Conservation (phyloP, 2,113 vertebrate genomes). For the Chaetorhynchus papuensis region DNA sequence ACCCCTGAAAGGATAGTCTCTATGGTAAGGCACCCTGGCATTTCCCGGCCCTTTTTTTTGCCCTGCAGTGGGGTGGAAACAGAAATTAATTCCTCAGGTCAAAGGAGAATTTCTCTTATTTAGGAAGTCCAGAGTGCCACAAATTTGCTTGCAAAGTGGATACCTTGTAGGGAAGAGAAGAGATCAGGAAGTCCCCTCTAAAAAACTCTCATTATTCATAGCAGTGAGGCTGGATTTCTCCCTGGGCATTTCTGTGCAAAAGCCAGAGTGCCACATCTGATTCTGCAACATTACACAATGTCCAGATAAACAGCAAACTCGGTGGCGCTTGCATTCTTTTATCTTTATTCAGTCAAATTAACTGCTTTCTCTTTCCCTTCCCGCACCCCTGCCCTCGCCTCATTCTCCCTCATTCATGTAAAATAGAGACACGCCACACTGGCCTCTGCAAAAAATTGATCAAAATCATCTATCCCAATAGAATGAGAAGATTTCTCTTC, state of each 20-base stretch:
- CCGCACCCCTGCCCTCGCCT: neutral
- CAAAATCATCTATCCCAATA: slow-evolving; percentile 59
- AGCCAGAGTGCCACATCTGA: slow-evolving; percentile 39
- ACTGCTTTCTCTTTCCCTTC: slow-evolving; percentile 58
- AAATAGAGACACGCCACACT: slow-evolving; percentile 51
- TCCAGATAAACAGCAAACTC: slow-evolving; percentile 59
- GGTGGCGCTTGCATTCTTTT: slow-evolving; percentile 40
- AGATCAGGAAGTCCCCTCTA: neutral
- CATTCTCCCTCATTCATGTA: slow-evolving; percentile 37
- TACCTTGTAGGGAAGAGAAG: neutral
- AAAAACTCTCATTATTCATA: neutral
- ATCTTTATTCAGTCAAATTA: slow-evolving; percentile 75
- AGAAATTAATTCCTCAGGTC: neutral
- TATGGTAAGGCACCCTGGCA: neutral
- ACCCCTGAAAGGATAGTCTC: neutral
- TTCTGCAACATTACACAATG: slow-evolving; percentile 52
- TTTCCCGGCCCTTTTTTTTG: neutral
- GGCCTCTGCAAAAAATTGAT: slow-evolving; percentile 61
- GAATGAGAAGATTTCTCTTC: slow-evolving; percentile 67
- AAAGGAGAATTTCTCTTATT: neutral
- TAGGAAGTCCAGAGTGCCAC: neutral
- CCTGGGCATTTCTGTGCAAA: slow-evolving; percentile 27
- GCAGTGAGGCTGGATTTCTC: neutral
- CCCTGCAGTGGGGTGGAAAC: neutral
- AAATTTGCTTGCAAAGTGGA: neutral